Base-by-base conservation (phyloP, 2,888 invertebrate species). In the Gibbula magus region DNA sequence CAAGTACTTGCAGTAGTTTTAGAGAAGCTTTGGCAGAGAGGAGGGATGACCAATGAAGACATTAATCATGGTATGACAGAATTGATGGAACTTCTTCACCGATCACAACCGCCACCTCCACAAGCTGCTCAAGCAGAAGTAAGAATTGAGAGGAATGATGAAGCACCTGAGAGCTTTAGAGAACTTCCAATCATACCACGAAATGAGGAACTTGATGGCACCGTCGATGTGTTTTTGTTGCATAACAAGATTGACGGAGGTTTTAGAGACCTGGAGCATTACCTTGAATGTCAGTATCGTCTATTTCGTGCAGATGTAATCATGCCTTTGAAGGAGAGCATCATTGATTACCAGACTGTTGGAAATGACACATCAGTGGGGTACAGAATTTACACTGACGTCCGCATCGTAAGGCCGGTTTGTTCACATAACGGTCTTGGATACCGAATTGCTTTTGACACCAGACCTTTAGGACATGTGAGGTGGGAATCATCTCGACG, bases 281-380 rank as follows among this genome's bases (percentile, higher is more conserved):
- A 97, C 90, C 93, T 97, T 32, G 96, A 96, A 86, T 93, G 90
- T 2, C 97, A 97, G 87, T 96, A 96, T 89, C 94, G 96, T 35
- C 93, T 97, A 45, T 90, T 97, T 67, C 93, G 96, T 39, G 97
- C 97, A 93, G 97, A 97, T 92, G 96, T 96, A 89, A 94, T 96
- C 52, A 94, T 94, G 20, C 96, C 97, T 0, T 91, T 97, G 39
- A 93, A 96, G 56, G 94, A 95, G 88, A 96, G 96, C 82, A 94
- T 96, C 90, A 91, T 91, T 84, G 94, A 94, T 89, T 95, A 94
- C 87, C 88, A 94, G 84, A 32, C 18, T 25, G 35, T 35, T 35
- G 18, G 32, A 10, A 35, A 32, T 20, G 51, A 51, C 75, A 35
- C 8, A 20, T 54, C 32, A 45, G 5, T n/a, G 13, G 39, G 56